These are phyloP conservation scores for Pachyramphus minor DNA, from an alignment of 2,113 vertebrate genomes.

Conservation along the genomic window DNA sequence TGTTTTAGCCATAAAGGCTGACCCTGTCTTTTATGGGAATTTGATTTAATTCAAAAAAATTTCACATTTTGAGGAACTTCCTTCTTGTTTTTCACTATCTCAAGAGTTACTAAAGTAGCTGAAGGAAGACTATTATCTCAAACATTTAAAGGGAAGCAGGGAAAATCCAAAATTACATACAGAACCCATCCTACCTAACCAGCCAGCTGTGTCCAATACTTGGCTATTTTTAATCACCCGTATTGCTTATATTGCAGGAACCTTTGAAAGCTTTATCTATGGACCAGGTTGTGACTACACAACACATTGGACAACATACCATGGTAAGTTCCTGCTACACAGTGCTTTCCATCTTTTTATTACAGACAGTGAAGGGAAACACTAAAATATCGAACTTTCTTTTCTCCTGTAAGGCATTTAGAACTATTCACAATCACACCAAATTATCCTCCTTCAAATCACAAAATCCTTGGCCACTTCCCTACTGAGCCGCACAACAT, in stretches of 20 bases:
- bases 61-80: not conserved
- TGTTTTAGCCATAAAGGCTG: not conserved
- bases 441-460: not conserved
- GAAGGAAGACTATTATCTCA: not conserved
- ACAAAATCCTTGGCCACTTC: not conserved
- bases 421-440: not conserved
- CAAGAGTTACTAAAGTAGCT: not conserved
- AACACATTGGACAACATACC: not conserved
- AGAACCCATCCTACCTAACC: not conserved
- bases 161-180: not conserved
- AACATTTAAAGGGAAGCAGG: not conserved
- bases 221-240: not conserved
- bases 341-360: not conserved
- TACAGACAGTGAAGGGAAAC: not conserved
- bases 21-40: not conserved
- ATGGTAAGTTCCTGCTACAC: not conserved
- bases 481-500: not conserved
- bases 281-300: rapidly evolving
- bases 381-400: not conserved
- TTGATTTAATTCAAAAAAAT: not conserved
- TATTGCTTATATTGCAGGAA: not conserved
- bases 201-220: not conserved
- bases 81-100: not conserved
- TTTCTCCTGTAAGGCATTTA: not conserved
- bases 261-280: not conserved